A percentile compares a stretch with the other conserved stretches of the same genome.
Evolutionary conservation across 2,797 vertebrate species (phyloP).

Genomic region (Thunnus albacares): DNA sequence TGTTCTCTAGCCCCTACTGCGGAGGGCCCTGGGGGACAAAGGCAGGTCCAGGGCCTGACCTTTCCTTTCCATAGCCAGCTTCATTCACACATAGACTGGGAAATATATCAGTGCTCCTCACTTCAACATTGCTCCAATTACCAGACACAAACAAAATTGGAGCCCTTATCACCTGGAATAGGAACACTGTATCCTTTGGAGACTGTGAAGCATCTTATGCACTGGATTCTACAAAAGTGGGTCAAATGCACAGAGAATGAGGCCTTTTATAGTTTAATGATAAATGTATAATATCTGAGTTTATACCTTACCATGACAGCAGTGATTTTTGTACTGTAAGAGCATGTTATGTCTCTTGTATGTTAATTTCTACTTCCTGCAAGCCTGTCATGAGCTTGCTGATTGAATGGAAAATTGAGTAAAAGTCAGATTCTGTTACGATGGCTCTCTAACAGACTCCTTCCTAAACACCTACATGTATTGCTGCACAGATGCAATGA

Average conservation of each 20-base stretch:
- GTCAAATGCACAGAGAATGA: slow-evolving; percentile 27
- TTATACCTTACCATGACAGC: slow-evolving; percentile 1
- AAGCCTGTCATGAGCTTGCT: slow-evolving; percentile 36
- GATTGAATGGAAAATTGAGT: slow-evolving; percentile 45
- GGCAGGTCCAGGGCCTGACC: slow-evolving; percentile 86
- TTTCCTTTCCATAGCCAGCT: slow-evolving; percentile 82
- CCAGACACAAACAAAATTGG: slow-evolving; percentile 82
- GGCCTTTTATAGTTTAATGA: slow-evolving; percentile 28
- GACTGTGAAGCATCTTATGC: slow-evolving; percentile 41
- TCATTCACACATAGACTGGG: slow-evolving; percentile 85
- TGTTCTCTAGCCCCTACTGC: slow-evolving; percentile 82
- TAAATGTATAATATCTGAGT: slow-evolving; percentile 23
- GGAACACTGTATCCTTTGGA: slow-evolving; percentile 64
- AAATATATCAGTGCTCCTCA: slow-evolving; percentile 85
- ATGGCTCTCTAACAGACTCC: slow-evolving; percentile 36
- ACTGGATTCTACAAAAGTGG: slow-evolving; percentile 49
- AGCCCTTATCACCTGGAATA: slow-evolving; percentile 75
- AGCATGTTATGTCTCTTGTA: slow-evolving; percentile 15
- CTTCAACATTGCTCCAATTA: slow-evolving; percentile 88
- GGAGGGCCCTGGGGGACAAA: slow-evolving; percentile 83
- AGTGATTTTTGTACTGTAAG: slow-evolving; percentile 5
- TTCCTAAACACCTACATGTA: slow-evolving; percentile 68
- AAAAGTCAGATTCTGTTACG: slow-evolving; percentile 58
- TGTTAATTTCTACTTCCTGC: slow-evolving; percentile 53
- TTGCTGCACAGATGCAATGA: slow-evolving; percentile 62